These are phyloP conservation scores for Zosterops lateralis DNA, from an alignment of 2,113 vertebrate genomes.

Conservation along the genomic window DNA sequence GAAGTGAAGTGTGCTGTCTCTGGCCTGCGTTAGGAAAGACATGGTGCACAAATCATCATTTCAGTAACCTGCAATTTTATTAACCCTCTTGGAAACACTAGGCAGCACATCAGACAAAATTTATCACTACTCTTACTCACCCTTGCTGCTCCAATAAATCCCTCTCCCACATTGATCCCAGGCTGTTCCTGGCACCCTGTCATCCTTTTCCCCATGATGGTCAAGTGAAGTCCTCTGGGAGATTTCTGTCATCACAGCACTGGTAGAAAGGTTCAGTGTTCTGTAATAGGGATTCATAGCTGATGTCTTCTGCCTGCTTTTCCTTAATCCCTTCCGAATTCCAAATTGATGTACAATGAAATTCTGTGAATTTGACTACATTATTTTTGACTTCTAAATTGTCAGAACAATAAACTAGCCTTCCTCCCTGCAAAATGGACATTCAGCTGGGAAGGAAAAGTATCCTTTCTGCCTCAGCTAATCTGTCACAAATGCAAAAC, in stretches of 20 bases:
- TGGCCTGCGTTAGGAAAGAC: not conserved
- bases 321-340: not conserved
- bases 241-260: not conserved
- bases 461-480: not conserved
- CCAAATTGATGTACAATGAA: not conserved
- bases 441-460: not conserved
- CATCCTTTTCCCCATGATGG: not conserved
- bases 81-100: not conserved
- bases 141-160: not conserved
- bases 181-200: not conserved
- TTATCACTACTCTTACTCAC: not conserved
- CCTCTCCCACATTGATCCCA: not conserved
- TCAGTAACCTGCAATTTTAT: not conserved
- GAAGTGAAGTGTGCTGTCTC: not conserved
- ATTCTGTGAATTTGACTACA: not conserved
- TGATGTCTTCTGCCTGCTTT: not conserved
- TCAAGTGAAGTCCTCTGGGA: not conserved
- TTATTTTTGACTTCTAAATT: not conserved
- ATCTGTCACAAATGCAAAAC: not conserved
- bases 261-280: not conserved
- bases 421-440: not conserved
- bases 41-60: not conserved
- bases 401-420: not conserved
- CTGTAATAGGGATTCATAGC: not conserved
- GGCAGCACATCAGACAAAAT: not conserved